Conservation (phyloP, 2,888 invertebrate species). For the Callosobruchus maculatus region DNA sequence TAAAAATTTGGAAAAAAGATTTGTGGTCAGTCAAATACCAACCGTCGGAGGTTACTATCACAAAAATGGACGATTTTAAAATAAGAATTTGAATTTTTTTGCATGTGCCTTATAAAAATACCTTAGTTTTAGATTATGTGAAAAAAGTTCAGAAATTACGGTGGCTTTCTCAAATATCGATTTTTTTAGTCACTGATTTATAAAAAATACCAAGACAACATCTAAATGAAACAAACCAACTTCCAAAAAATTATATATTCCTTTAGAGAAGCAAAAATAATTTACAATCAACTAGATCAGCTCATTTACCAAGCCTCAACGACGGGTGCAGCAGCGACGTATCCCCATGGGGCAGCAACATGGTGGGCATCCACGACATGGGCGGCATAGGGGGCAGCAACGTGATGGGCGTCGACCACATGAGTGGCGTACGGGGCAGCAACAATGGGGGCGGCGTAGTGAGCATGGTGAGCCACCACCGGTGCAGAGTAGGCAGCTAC, state of each 20-base stretch:
- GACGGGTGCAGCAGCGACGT: not conserved
- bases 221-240: not conserved
- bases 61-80: too few species aligned
- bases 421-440: conserved; percentile 30
- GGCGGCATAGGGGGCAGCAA: conserved; percentile 23
- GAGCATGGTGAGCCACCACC: not conserved
- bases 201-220: too few species aligned
- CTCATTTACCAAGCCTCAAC: not conserved
- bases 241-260: not conserved
- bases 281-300: not conserved
- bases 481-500: conserved; percentile 14
- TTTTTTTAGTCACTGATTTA: too few species aligned
- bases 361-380: conserved; percentile 33
- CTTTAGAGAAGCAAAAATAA: not conserved
- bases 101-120: too few species aligned
- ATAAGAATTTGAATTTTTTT: too few species aligned
- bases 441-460: not conserved
- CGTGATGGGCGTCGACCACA: conserved; percentile 28
- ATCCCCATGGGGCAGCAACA: not conserved
- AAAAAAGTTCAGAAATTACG: too few species aligned
- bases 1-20: too few species aligned
- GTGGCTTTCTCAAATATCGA: too few species aligned
- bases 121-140: too few species aligned
- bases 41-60: too few species aligned
- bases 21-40: too few species aligned